Conservation (phyloP, 2,888 invertebrate genomes). For the Stenodema calcarata region DNA sequence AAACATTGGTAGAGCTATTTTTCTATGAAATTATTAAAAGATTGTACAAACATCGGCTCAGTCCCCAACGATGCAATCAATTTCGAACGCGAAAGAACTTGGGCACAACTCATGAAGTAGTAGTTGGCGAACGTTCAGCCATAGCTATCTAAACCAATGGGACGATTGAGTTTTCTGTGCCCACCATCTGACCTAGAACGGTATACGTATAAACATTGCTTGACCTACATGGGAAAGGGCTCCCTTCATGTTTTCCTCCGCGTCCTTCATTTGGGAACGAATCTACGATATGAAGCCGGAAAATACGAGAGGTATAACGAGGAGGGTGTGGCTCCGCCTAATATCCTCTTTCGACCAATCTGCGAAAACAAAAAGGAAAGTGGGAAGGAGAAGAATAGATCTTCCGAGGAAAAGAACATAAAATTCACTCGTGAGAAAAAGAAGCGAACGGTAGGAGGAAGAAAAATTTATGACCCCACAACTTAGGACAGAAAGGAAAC, state of each 20-base stretch:
- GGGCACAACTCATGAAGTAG: not conserved
- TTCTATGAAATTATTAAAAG: too few relatives aligned
- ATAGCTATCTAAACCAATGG: not conserved
- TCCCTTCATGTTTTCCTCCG: not conserved
- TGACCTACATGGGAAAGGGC: not conserved
- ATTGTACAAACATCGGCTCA: too few relatives aligned
- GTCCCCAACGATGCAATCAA: too few relatives aligned
- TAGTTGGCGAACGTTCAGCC: not conserved
- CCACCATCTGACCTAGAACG: not conserved
- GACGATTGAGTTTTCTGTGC: not conserved
- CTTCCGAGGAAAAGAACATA: not conserved
- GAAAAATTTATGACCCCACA: not conserved
- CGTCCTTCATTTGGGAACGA: not conserved
- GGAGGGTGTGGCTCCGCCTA: slow-evolving; percentile 3
- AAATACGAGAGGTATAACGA: not conserved
- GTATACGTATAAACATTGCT: not conserved
- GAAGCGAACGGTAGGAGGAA: not conserved
- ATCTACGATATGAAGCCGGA: not conserved
- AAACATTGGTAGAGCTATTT: too few relatives aligned
- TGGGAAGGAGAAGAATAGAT: not conserved
- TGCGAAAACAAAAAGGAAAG: not conserved
- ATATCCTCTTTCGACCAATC: not conserved
- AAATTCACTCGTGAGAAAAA: not conserved
- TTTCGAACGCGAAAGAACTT: too few relatives aligned
- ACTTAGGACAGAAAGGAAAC: not conserved